Percentiles rank a stretch among this genome's conserved stretches.
Evolutionary conservation across 92 coral and sea anemone genomes (phyloP).

Genomic region (Isaurus tuberculatus): DNA sequence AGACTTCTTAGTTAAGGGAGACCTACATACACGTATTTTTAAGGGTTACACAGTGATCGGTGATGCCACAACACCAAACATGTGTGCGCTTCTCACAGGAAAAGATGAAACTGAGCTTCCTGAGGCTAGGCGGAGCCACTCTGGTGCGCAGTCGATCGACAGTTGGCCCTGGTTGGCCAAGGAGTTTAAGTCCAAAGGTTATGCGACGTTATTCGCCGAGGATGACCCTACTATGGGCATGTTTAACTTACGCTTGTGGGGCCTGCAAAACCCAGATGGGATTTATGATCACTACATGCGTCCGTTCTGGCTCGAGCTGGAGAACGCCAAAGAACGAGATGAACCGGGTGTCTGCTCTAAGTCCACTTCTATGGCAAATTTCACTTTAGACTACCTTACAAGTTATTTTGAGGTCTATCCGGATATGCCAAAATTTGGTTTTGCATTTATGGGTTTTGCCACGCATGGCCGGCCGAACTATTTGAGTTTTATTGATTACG

Average conservation of each 20-base stretch:
- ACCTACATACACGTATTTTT: conserved; percentile 68
- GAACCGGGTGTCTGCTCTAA: conserved; percentile 85
- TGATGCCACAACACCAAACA: conserved; percentile 92
- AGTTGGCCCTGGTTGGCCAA: conserved; percentile 96
- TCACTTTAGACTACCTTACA: conserved; percentile 79
- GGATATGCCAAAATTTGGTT: conserved; percentile 78
- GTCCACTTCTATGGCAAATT: conserved; percentile 77
- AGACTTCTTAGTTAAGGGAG: conserved; percentile 61
- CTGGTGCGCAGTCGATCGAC: conserved; percentile 72
- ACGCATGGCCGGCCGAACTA: conserved; percentile 86
- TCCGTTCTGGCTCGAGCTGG: conserved; percentile 89
- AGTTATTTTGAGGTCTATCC: conserved; percentile 82
- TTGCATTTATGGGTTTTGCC: conserved; percentile 72
- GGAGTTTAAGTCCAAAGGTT: conserved; percentile 74
- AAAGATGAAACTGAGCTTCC: conserved; percentile 71
- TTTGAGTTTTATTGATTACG: conserved; percentile 80
- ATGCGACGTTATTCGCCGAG: conserved; percentile 79
- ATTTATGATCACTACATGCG: conserved; percentile 77
- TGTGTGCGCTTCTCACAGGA: conserved; percentile 95
- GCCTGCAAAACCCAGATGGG: conserved; percentile 69
- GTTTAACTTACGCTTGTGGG: conserved; percentile 79
- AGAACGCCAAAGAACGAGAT: conserved; percentile 64
- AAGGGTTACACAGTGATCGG: conserved; percentile 85
- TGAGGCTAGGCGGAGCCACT: conserved; percentile 75
- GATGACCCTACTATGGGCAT: conserved; percentile 83